Conservation (phyloP, 1,140 invertebrate species). For the Eufriesea mexicana region DNA sequence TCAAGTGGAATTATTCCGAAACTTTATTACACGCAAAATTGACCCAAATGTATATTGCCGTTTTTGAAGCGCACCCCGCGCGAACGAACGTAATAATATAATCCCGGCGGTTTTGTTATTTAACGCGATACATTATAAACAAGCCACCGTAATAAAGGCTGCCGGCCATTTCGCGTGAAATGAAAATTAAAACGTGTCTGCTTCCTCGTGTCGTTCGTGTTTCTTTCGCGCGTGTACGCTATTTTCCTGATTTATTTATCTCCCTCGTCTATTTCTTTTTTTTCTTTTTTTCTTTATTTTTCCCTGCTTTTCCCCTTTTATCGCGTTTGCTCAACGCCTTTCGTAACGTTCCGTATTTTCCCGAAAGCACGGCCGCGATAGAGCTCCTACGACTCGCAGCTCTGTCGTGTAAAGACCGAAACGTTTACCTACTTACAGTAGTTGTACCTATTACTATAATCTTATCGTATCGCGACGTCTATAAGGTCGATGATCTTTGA, state of each 20-base stretch:
- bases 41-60: neutral
- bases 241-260: neutral
- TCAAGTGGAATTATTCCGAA: constrained; percentile 16
- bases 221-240: neutral
- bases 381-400: neutral
- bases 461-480: constrained; percentile 52
- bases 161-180: no score
- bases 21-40: neutral
- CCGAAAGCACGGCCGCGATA: neutral
- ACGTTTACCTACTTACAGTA: constrained; percentile 47
- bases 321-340: neutral
- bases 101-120: neutral
- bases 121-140: neutral
- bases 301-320: neutral
- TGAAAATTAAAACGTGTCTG: neutral
- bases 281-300: neutral
- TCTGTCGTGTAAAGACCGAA: constrained; percentile 32
- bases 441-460: constrained; percentile 53
- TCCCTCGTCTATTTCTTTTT: no score
- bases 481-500: constrained; percentile 55
- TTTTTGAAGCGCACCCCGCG: neutral
- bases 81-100: constrained; percentile 1
- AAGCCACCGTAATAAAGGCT: neutral
- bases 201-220: neutral
- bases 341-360: constrained; percentile 2